phyloP scores from a whole-genome alignment of 2,797 vertebrate species.

The Neoniphon sammara region DNA sequence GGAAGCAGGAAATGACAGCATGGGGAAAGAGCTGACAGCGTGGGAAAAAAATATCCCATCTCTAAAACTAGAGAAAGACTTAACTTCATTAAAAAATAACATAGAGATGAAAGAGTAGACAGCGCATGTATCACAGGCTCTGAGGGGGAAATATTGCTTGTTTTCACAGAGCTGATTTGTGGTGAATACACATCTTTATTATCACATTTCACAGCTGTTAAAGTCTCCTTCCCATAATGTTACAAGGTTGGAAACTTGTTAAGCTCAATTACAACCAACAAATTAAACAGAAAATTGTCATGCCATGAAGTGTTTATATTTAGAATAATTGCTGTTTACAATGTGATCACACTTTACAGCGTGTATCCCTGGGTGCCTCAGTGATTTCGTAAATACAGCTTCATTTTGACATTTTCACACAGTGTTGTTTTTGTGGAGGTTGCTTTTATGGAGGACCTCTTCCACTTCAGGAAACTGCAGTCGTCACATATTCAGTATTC shows the following conservation, averaged over 20 bases:
- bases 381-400: slow-evolving; percentile 30
- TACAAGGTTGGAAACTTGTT: slow-evolving; percentile 4
- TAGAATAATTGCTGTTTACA: slow-evolving; percentile 52
- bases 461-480: slow-evolving; percentile 2
- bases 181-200: too few relatives aligned
- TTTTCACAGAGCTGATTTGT: too few relatives aligned
- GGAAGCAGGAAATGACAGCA: too few relatives aligned
- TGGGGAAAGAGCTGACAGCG: too few relatives aligned
- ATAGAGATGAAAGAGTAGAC: too few relatives aligned
- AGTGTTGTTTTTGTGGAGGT: slow-evolving; percentile 2
- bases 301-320: slow-evolving; percentile 25
- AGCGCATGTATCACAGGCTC: too few relatives aligned
- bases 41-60: too few relatives aligned
- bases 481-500: neutral
- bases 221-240: neutral
- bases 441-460: slow-evolving; percentile 7
- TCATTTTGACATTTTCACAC: slow-evolving; percentile 12
- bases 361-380: slow-evolving; percentile 37
- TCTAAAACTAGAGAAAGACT: too few relatives aligned
- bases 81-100: too few relatives aligned
- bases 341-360: slow-evolving; percentile 18
- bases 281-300: slow-evolving; percentile 22
- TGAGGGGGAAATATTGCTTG: too few relatives aligned
- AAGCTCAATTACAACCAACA: neutral
- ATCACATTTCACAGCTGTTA: neutral